Conservation (phyloP, 2,113 vertebrate species). For the Toxotes chatareus region DNA sequence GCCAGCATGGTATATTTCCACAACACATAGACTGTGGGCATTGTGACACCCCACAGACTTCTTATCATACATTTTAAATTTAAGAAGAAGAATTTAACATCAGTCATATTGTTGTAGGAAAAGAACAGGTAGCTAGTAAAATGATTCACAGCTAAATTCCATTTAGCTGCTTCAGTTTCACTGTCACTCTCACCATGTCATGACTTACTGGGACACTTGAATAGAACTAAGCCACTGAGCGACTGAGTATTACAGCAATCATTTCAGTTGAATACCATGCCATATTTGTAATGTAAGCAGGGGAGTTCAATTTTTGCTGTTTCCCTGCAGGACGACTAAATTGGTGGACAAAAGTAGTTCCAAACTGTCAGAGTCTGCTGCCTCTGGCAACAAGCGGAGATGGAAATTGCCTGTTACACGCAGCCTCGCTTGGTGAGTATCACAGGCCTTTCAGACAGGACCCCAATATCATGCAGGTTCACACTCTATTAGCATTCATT, state of each 20-base stretch:
- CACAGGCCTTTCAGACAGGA: slow-evolving; percentile 35
- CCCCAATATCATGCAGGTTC: neutral
- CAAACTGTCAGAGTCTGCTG: slow-evolving; percentile 92
- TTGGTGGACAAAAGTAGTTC: slow-evolving; percentile 94
- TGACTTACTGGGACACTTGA: too few species aligned
- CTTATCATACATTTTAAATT: neutral
- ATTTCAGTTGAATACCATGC: neutral
- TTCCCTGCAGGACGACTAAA: slow-evolving; percentile 90
- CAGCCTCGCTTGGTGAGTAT: slow-evolving; percentile 93
- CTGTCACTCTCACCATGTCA: too few species aligned
- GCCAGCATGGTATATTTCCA: neutral
- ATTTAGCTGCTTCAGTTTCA: too few species aligned
- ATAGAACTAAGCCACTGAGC: too few species aligned
- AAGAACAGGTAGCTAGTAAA: too few species aligned
- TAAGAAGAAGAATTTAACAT: too few species aligned
- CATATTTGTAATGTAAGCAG: slow-evolving; percentile 16
- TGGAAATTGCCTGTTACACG: slow-evolving; percentile 95
- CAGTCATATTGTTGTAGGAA: too few species aligned
- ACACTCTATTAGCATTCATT: slow-evolving; percentile 56
- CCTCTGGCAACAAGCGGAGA: slow-evolving; percentile 96
- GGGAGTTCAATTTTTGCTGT: neutral
- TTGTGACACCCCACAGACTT: neutral
- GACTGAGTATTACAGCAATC: neutral
- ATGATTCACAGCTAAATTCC: too few species aligned
- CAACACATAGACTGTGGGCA: neutral